A percentile compares a stretch with the other conserved stretches of the same genome.
Evolutionary conservation across 1,140 invertebrate genomes (phyloP).

Genomic region (Tetramorium parvispinum): DNA sequence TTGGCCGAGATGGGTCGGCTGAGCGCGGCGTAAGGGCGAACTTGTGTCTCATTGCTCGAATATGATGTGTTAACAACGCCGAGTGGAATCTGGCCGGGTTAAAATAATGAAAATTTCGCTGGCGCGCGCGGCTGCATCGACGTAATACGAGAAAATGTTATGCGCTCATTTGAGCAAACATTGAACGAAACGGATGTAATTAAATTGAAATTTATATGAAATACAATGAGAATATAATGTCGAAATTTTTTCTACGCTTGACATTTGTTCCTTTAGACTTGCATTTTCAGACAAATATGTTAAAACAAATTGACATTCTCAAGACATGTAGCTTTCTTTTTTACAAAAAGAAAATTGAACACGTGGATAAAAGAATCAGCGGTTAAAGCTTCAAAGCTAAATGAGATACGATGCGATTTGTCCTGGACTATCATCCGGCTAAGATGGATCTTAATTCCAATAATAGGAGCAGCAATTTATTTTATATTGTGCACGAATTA

Average conservation of each 20-base stretch:
- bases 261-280: background rate
- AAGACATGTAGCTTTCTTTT: background rate
- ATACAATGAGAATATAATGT: background rate
- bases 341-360: background rate
- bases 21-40: constrained; percentile 22
- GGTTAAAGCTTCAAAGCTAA: background rate
- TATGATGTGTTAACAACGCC: constrained; percentile 66
- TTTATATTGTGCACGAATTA: background rate
- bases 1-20: background rate
- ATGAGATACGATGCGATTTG: background rate
- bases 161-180: constrained; percentile 21
- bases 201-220: constrained; percentile 28
- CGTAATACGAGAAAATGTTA: constrained; percentile 29
- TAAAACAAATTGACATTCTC: background rate
- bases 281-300: background rate
- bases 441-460: constrained; percentile 13
- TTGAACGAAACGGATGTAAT: constrained; percentile 39
- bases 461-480: background rate
- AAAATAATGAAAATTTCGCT: constrained; percentile 72
- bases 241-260: background rate
- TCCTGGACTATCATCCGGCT: background rate
- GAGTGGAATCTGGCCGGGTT: constrained; percentile 62
- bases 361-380: background rate
- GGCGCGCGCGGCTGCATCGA: constrained; percentile 1
- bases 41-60: constrained; percentile 50